Conservation (phyloP, 92 coral and sea anemone species). For the Umimayanthus chanpuru region DNA sequence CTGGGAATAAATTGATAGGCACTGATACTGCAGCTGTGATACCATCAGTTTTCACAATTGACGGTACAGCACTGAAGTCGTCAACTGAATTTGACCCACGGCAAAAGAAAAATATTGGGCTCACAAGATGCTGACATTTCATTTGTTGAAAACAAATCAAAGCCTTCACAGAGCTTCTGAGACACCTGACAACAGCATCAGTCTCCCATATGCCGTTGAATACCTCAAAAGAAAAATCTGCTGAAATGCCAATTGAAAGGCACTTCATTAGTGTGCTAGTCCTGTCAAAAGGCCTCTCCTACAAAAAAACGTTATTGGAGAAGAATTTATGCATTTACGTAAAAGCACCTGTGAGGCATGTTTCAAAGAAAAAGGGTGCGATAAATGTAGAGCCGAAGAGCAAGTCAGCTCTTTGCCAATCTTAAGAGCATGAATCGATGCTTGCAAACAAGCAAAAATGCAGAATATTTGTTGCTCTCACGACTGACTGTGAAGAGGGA, state of each 20-base stretch:
- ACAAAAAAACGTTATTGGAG: neutral
- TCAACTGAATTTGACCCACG: constrained; percentile 44
- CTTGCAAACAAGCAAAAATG: constrained; percentile 8
- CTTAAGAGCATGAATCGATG: constrained; percentile 23
- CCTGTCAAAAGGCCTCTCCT: constrained; percentile 24
- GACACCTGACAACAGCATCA: constrained; percentile 51
- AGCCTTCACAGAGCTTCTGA: constrained; percentile 48
- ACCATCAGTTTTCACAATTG: constrained; percentile 41
- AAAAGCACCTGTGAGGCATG: constrained; percentile 10
- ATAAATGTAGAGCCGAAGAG: constrained; percentile 3
- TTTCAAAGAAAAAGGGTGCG: neutral
- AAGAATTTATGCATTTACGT: neutral
- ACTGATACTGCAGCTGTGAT: constrained; percentile 31
- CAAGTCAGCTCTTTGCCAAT: constrained; percentile 40
- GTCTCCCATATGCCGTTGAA: constrained; percentile 50
- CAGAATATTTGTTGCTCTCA: constrained; percentile 5
- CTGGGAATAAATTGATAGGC: constrained; percentile 41
- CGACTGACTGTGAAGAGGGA: constrained; percentile 50
- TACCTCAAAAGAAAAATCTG: constrained; percentile 46
- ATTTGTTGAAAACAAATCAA: constrained; percentile 29
- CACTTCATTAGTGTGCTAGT: constrained; percentile 41
- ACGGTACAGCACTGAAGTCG: constrained; percentile 49
- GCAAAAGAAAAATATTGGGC: constrained; percentile 42
- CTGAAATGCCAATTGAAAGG: constrained; percentile 48
- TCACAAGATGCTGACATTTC: constrained; percentile 39